Base-by-base conservation (phyloP, 2,888 invertebrate genomes). In the Phlogophora meticulosa region DNA sequence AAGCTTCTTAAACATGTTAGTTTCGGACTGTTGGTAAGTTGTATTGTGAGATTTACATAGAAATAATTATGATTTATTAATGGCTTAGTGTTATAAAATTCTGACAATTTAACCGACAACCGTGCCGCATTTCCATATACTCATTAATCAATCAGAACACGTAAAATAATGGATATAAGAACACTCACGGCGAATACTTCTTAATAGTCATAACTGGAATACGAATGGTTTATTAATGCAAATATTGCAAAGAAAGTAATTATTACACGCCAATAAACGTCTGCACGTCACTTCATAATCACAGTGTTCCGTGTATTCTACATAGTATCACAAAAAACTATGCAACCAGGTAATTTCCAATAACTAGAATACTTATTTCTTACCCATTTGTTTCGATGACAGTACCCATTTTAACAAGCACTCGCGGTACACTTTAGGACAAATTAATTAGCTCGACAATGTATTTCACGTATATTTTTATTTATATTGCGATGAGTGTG, bases 351-450 rank as follows among this genome's bases (percentile, higher is more conserved):
- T 53, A 58, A 70, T 55, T 55, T 36, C 24, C n/a, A 66, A 64
- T 63, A 71, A 72, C 55, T 45, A 72, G 64, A 84, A 70, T 66
- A 83, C n/a, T n/a, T n/a, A n/a, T 63, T 76, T 67, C 93, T 92
- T 85, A 93, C 93, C 92, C 90, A 83, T 90, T 90, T 75, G 85
- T 88, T 82, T 92, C 88, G 77, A 93, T 80, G 80, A 89, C 82
- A 49, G 90, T 84, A 68, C 89, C 87, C 93, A 93, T 93, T 72
- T 78, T 84, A 78, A 83, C 64, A 63, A 80, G 64, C 81, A 83
- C 72, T 80, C 77, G 73, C 81, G 72, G 68, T 74, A 84, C 81
- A 82, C 80, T 80, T 79, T 57, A 64, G 64, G 72, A 62, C 65
- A 72, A 73, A 85, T 82, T 82, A 85, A 85, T 80, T 76, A 81